A percentile compares a stretch with the other conserved stretches of the same genome.
Evolutionary conservation across 2,113 vertebrate species (phyloP).

Genomic region (Hemibagrus wyckioides): DNA sequence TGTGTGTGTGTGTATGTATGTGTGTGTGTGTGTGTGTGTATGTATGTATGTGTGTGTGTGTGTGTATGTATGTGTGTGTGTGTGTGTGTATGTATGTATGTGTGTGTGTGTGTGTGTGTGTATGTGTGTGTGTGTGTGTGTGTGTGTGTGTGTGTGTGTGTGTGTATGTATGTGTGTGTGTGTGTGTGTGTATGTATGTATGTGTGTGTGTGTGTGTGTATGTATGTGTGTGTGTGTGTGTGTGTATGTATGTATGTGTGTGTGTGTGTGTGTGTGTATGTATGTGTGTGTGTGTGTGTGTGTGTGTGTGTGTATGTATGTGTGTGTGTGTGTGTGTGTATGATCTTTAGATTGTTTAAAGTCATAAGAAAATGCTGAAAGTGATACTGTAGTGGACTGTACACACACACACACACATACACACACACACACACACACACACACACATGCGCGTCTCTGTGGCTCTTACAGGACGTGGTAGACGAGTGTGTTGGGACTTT

Average conservation of each 20-base stretch:
- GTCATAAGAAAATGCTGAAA: not conserved
- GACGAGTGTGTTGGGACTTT: slow-evolving; percentile 79
- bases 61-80: too few relatives aligned
- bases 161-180: too few relatives aligned
- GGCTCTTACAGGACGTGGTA: slow-evolving; percentile 89
- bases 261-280: not conserved
- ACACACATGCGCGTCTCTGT: not conserved
- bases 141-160: too few relatives aligned
- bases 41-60: too few relatives aligned
- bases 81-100: too few relatives aligned
- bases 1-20: too few relatives aligned
- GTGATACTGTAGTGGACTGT: not conserved
- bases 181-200: too few relatives aligned
- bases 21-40: too few relatives aligned
- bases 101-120: too few relatives aligned
- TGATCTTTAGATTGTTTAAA: not conserved
- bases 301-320: not conserved
- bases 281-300: not conserved
- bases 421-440: not conserved
- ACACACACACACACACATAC: not conserved
- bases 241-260: not conserved
- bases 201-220: too few relatives aligned
- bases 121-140: too few relatives aligned
- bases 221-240: not conserved
- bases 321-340: not conserved